Conservation (phyloP, 1,140 invertebrate genomes). For the Eriosoma lanigerum region DNA sequence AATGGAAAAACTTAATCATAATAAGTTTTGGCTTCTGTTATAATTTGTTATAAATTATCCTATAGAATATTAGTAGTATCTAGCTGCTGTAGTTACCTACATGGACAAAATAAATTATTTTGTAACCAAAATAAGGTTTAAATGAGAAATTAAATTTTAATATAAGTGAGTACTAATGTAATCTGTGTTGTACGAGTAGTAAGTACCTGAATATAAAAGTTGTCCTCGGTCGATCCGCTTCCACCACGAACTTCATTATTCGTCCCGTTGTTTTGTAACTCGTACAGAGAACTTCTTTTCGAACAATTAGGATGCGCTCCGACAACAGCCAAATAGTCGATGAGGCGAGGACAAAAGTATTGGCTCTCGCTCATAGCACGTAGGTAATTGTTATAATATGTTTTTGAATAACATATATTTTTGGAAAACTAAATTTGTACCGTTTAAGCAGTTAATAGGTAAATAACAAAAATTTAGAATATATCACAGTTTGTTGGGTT, state of each 20-base stretch:
- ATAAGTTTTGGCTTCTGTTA: too few relatives aligned
- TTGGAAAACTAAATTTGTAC: conserved; percentile 23
- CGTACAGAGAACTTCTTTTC: conserved; percentile 52
- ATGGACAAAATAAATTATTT: too few relatives aligned
- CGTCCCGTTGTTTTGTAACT: conserved; percentile 59
- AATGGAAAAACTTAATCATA: too few relatives aligned
- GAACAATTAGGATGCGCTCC: conserved; percentile 75
- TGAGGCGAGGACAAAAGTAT: conserved; percentile 70
- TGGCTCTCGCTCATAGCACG: conserved; percentile 43
- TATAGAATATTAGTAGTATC: too few relatives aligned
- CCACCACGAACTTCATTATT: conserved; percentile 59
- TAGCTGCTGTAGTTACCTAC: too few relatives aligned
- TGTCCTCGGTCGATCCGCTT: conserved; percentile 63
- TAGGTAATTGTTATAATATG: not conserved
- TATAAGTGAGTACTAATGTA: too few relatives aligned
- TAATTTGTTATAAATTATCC: too few relatives aligned
- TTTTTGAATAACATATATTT: not conserved
- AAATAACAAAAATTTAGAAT: conserved; percentile 35
- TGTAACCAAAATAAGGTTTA: too few relatives aligned
- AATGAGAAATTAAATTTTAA: too few relatives aligned
- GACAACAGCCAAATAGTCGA: conserved; percentile 96
- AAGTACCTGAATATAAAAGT: conserved; percentile 52
- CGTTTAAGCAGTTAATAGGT: not conserved
- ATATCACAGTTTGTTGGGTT: conserved; percentile 45
- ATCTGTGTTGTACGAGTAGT: too few relatives aligned